Conservation (phyloP, 2,797 vertebrate species). For the Phalanger gymnotis region DNA sequence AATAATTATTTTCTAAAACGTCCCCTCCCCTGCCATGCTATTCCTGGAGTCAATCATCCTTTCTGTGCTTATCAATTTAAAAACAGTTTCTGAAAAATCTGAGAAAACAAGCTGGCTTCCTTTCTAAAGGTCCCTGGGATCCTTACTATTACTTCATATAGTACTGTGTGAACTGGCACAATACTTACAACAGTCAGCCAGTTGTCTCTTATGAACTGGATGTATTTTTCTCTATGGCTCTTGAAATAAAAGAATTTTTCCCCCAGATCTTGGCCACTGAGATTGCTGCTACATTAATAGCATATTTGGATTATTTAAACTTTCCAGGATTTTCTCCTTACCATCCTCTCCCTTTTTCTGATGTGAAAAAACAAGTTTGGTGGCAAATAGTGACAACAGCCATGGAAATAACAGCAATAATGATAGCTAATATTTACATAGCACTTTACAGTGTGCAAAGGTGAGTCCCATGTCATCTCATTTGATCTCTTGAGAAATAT, state of each 20-base stretch:
- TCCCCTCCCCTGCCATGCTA: background rate
- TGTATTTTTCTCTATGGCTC: background rate
- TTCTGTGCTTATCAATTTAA: constrained; percentile 12
- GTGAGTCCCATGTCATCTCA: background rate
- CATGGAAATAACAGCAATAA: background rate
- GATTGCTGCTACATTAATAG: background rate
- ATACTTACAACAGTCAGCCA: background rate
- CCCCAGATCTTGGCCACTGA: background rate
- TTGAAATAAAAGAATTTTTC: background rate
- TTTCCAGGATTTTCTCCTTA: constrained; percentile 3
- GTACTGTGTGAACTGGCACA: background rate
- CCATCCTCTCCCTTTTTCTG: background rate
- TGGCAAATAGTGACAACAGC: background rate
- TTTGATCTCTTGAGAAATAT: background rate
- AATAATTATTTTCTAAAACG: background rate
- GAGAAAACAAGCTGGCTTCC: background rate
- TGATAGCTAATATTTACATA: background rate
- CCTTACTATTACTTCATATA: background rate
- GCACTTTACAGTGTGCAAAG: background rate
- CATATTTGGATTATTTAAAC: background rate
- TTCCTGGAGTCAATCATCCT: background rate
- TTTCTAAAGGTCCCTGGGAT: background rate
- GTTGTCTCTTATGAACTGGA: background rate
- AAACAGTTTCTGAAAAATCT: constrained; percentile 8
- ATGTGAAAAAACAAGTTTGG: background rate